Base-by-base conservation (phyloP, 2,888 invertebrate species). In the Epirrhoe tristata region DNA sequence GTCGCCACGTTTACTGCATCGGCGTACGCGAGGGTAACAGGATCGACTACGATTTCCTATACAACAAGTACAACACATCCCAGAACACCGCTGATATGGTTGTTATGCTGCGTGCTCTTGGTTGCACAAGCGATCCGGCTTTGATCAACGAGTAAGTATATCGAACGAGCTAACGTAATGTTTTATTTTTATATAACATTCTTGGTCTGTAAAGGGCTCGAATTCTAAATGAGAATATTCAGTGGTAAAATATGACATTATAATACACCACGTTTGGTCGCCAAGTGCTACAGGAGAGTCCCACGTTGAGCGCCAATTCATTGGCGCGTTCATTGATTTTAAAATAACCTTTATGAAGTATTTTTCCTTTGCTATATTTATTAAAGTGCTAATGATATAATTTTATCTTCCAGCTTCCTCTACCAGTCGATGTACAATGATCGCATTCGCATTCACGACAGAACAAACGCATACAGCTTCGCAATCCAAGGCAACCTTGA, bases 1-100 rank as follows among this genome's bases (percentile, higher is more conserved):
- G 95, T 63, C 88, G 93, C 0, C 89, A 94, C n/a, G 95, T 95
- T 0, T 96, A 96, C 83, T 96, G 96, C 80, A 86, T 90, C 6
- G 96, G 95, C 16, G 81, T 96, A 0, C 92, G 91, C 53, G 75
- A 95, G 50, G 96, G 96, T 0, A 83, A 92, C 6, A 79, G 82
- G 0, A 77, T 83, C 0, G 96, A 96, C 76, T 97, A 96, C 94
- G 73, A 95, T 12, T 95, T 95, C 86, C 89, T 95, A 34, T 95
- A 93, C 88, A 56, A 88, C 0, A 86, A 88, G 64, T 96, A 95
- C 58, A 94, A 94, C 61, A 81, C 93, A 0, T 95, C 95, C 0
- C 84, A 95, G 8, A 96, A 96, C 74, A 94, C 95, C 54, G 89
- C 90, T 1, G 93, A 94, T 12, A 94, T 96, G 80, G 90, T 96